A percentile compares a stretch with the other conserved stretches of the same genome.
These are phyloP conservation scores for Azemiops feae DNA, from an alignment of 2,113 vertebrate species.

Conservation along the genomic window DNA sequence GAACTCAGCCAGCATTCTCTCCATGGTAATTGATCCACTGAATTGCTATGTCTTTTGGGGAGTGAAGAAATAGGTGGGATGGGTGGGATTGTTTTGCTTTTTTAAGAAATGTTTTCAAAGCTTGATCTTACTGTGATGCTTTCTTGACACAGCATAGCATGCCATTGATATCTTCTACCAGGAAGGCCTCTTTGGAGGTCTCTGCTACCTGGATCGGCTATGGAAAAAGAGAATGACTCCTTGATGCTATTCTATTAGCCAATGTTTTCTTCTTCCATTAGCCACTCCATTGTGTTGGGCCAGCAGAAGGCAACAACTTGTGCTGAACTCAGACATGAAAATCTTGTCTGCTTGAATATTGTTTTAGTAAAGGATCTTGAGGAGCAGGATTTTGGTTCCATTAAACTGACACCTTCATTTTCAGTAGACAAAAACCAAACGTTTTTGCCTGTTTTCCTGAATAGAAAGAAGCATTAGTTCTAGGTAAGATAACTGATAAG, in stretches of 20 bases:
- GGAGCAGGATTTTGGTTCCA: conserved; percentile 74
- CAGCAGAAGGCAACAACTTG: background rate
- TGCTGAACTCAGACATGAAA: background rate
- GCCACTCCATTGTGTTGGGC: background rate
- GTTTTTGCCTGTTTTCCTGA: conserved; percentile 74
- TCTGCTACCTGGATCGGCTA: background rate
- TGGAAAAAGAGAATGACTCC: background rate
- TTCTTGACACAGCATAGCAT: background rate
- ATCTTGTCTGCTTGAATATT: background rate
- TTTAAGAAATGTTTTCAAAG: background rate
- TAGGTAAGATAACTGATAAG: conserved; percentile 69
- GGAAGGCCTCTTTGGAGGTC: background rate
- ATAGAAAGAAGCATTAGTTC: conserved; percentile 69
- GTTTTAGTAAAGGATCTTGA: conserved; percentile 70
- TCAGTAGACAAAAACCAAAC: conserved; percentile 77
- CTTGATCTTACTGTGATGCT: background rate
- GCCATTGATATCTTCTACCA: background rate
- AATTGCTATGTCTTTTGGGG: background rate
- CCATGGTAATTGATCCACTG: background rate
- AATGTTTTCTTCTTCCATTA: background rate
- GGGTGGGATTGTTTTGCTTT: background rate
- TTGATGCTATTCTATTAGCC: background rate
- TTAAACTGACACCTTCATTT: conserved; percentile 77
- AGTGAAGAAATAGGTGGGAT: background rate
- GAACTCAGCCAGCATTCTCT: background rate